Percentiles rank a stretch among this genome's conserved stretches.
phyloP scores from a whole-genome alignment of 2,888 invertebrate species.

The Eupithecia vulgata region DNA sequence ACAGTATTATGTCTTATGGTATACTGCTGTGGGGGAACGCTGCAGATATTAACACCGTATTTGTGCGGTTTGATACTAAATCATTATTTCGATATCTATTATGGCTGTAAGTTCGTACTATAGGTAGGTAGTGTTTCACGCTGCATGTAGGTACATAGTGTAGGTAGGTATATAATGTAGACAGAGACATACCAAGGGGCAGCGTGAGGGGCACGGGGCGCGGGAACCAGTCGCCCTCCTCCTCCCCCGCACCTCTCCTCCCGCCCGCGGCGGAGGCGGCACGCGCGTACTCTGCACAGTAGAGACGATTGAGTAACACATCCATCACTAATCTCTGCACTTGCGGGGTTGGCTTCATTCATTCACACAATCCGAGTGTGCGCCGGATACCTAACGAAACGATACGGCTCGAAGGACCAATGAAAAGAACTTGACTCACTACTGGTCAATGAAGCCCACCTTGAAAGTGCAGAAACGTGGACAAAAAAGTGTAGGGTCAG shows the following conservation, averaged over 20 bases:
- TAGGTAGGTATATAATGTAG: neutral
- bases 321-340: no score
- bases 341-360: no score
- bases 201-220: slow-evolving; percentile 46
- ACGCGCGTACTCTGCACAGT: slow-evolving; percentile 48
- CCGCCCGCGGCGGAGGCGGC: slow-evolving; percentile 28
- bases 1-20: no score
- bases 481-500: no score
- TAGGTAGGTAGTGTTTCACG: no score
- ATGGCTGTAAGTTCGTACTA: no score
- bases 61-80: no score
- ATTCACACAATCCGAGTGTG: neutral
- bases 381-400: neutral
- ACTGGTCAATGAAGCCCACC: neutral
- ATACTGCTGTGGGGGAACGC: no score
- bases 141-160: no score
- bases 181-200: slow-evolving; percentile 46
- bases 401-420: neutral
- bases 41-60: no score
- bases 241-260: slow-evolving; percentile 28
- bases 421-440: neutral
- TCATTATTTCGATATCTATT: no score
- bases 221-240: slow-evolving; percentile 47
- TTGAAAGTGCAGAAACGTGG: neutral
- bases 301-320: neutral